phyloP scores from a whole-genome alignment of 2,113 vertebrate genomes.

The Aplodontia rufa region DNA sequence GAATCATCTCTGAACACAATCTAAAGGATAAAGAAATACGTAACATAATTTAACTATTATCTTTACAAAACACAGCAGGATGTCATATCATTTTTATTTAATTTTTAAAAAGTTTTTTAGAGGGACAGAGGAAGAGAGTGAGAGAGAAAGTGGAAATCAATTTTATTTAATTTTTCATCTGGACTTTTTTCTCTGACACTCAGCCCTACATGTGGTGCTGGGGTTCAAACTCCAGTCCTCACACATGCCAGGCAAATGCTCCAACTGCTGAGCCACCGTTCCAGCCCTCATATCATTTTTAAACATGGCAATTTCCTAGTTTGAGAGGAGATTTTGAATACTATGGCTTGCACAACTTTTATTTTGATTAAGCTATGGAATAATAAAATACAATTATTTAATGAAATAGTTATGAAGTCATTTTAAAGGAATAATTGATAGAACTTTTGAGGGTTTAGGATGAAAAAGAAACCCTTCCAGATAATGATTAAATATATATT shows the following conservation, averaged over 20 bases:
- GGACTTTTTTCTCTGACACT: too few relatives aligned
- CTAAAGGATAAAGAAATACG: neutral
- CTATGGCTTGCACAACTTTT: neutral
- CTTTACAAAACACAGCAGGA: neutral
- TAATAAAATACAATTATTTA: neutral
- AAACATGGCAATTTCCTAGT: neutral
- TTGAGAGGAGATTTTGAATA: neutral
- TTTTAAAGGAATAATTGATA: conserved; percentile 22
- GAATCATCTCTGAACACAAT: neutral
- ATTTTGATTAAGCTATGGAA: conserved; percentile 13
- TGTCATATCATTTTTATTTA: conserved; percentile 34
- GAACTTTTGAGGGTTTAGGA: neutral
- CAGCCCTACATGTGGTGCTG: too few relatives aligned
- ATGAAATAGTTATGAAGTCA: neutral
- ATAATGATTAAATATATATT: neutral
- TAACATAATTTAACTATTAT: neutral
- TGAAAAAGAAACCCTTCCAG: neutral
- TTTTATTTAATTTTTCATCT: too few relatives aligned
- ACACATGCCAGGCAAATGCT: too few relatives aligned
- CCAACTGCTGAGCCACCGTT: too few relatives aligned
- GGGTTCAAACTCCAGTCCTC: too few relatives aligned
- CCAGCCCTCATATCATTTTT: neutral
- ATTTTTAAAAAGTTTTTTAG: too few relatives aligned
- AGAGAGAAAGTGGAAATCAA: too few relatives aligned
- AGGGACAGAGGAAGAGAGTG: too few relatives aligned